Evolutionary conservation across 1,140 invertebrate species (phyloP), one percentile per base, ranked within the genome.

Genomic region (Drosophila tani): DNA sequence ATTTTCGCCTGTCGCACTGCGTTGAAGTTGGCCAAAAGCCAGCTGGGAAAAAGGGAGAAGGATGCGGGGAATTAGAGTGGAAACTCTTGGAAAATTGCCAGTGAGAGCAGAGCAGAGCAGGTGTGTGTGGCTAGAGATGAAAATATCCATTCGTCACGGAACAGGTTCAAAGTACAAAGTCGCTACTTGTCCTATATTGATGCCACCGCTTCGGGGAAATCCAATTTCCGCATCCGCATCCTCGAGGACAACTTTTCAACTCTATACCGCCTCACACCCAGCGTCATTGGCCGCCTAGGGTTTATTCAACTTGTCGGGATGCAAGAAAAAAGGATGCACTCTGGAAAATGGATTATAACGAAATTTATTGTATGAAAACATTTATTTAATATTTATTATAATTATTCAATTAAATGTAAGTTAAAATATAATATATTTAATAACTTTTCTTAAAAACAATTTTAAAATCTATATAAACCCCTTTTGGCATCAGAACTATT

Each of bases 221-320:
- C 64, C 79, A 90, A 90, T 90, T 90, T 90, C 85, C 84, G 84
- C 55, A 66, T 53, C 41, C 46, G 62, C 63, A 85, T 62, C 69
- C 17, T 35, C 17, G 47, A 53, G 35, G 35, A 19, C 67, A 65
- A 51, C 66, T 66, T 69, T 66, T 69, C 47, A 51, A 29, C 40
- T 67, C 63, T 35, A 55, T 67, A 17, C 66, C 58, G 43, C 17
- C 64, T 38, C 64, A 46, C 32, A 49, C 40, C 46, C 58, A 65
- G 57, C 55, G 63, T 71, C 75, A 82, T 58, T 75, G 82, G 79
- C 83, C 79, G 64, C 60, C 62, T 24, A 82, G 60, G 79, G 84
- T 88, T 87, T 87, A 88, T 88, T 87, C 84, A 87, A 87, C 83
- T 65, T 76, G 43, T 5, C 32, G 53, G 67, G 32, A 68, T 32